Conservation (phyloP, 2,797 vertebrate species). For the Girardinus metallicus region DNA sequence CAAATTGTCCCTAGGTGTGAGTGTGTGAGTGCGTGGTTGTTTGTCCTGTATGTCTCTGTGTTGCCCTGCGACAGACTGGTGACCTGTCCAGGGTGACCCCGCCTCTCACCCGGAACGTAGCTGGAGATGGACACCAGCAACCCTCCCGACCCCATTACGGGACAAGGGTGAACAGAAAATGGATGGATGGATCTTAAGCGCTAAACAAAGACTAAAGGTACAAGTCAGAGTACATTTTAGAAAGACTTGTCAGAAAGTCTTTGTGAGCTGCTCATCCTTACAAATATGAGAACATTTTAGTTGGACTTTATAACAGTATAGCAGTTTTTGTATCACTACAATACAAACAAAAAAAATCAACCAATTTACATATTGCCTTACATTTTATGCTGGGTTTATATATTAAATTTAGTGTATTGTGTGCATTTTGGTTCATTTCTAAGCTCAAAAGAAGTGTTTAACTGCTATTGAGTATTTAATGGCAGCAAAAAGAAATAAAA, state of each 20-base stretch:
- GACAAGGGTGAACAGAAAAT: too few relatives aligned
- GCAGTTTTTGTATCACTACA: neutral
- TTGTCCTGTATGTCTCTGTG: too few relatives aligned
- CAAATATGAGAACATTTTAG: neutral
- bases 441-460: neutral
- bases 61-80: too few relatives aligned
- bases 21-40: too few relatives aligned
- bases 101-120: too few relatives aligned
- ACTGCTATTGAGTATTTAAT: neutral
- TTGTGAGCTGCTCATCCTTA: neutral
- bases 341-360: neutral
- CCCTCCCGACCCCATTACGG: too few relatives aligned
- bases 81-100: too few relatives aligned
- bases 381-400: neutral
- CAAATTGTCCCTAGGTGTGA: too few relatives aligned
- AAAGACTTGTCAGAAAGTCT: neutral
- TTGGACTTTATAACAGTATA: neutral
- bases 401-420: neutral
- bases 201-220: neutral
- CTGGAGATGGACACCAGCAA: too few relatives aligned
- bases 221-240: neutral
- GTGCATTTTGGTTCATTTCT: neutral
- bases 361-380: neutral
- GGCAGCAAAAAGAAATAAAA: neutral
- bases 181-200: neutral